A percentile compares a stretch with the other conserved stretches of the same genome.
Evolutionary conservation across 2,888 invertebrate genomes (phyloP).

Genomic region (Lysandra coridon): DNA sequence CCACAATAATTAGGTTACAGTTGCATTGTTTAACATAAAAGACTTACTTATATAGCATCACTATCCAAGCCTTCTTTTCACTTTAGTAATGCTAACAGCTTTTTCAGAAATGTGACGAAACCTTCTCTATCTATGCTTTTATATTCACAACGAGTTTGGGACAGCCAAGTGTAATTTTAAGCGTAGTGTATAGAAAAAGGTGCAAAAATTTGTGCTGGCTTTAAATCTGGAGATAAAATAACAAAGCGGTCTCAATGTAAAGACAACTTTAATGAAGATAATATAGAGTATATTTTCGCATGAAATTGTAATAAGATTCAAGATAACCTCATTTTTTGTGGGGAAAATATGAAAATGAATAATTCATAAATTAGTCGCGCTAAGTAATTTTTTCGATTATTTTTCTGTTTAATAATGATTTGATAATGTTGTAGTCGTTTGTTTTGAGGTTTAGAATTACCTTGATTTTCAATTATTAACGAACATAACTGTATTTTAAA

Average conservation of each 20-base stretch:
- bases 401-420: slow-evolving; percentile 6
- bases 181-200: slow-evolving; percentile 2
- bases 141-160: neutral
- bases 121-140: neutral
- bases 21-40: too few species aligned
- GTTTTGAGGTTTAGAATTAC: neutral
- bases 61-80: neutral
- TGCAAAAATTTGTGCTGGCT: neutral
- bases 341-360: slow-evolving; percentile 21
- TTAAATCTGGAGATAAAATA: neutral
- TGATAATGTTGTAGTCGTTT: slow-evolving; percentile 1
- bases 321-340: neutral
- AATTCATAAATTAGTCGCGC: slow-evolving; percentile 23
- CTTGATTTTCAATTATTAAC: slow-evolving; percentile 1
- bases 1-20: too few species aligned
- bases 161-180: slow-evolving; percentile 6
- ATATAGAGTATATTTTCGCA: neutral
- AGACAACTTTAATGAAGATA: neutral
- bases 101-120: neutral
- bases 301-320: neutral
- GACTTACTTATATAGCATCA: neutral
- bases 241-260: neutral
- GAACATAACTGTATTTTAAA: neutral
- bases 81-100: neutral
- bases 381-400: slow-evolving; percentile 22